A percentile compares a stretch with the other conserved stretches of the same genome.
These are phyloP conservation scores for Platysternon megacephalum DNA, from an alignment of 2,113 vertebrate species.

Conservation along the genomic window DNA sequence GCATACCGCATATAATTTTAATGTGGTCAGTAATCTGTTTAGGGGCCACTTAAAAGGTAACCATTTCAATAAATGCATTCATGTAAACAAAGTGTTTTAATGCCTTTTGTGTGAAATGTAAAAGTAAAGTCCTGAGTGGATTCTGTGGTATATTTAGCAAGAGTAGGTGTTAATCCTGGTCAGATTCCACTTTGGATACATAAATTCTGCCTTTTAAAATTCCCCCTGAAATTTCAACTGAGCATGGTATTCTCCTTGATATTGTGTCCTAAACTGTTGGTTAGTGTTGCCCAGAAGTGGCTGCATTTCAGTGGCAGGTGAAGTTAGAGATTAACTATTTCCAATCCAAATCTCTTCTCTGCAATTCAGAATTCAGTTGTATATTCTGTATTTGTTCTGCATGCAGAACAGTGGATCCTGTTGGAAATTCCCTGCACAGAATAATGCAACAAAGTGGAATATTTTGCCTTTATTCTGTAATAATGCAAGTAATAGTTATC, in stretches of 20 bases:
- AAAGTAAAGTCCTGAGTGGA: background rate
- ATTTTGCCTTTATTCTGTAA: background rate
- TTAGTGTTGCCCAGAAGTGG: background rate
- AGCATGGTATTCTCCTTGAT: slow-evolving; percentile 27
- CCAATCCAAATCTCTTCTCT: accelerated
- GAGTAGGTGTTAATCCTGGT: slow-evolving; percentile 58
- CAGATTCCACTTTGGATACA: slow-evolving; percentile 34
- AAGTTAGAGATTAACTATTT: accelerated
- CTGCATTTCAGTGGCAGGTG: accelerated
- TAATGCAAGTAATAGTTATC: slow-evolving; percentile 6
- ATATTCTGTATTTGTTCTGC: background rate
- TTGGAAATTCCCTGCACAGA: background rate
- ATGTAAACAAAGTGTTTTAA: background rate
- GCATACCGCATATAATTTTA: slow-evolving; percentile 69
- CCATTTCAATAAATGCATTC: slow-evolving; percentile 26
- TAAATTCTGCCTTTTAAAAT: background rate
- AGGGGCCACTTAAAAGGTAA: slow-evolving; percentile 56
- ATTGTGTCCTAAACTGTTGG: background rate
- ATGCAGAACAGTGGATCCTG: background rate
- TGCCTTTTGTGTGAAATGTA: slow-evolving; percentile 39
- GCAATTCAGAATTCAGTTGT: accelerated
- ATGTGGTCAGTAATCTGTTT: slow-evolving; percentile 23
- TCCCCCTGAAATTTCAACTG: background rate
- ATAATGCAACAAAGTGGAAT: accelerated
- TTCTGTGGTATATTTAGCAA: slow-evolving; percentile 48